Evolutionary conservation across 2,113 vertebrate species (phyloP).

Genomic region (Vidua macroura): DNA sequence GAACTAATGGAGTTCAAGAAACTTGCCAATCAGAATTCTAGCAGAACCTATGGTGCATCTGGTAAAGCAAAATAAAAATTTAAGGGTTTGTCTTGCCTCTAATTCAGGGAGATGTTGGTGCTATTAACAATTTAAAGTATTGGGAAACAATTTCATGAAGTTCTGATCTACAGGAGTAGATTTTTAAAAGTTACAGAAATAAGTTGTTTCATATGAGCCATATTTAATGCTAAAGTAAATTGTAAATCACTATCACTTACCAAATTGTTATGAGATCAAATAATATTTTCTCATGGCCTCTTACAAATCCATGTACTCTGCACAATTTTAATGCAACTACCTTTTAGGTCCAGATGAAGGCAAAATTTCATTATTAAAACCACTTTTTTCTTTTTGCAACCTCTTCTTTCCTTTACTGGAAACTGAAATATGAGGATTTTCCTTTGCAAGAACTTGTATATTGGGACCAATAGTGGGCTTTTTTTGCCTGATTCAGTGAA

Average conservation of each 20-base stretch:
- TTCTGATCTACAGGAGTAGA: background rate
- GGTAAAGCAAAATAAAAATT: constrained; percentile 72
- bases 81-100: background rate
- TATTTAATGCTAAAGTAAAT: background rate
- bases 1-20: constrained; percentile 97
- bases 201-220: background rate
- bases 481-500: background rate
- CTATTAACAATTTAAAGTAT: background rate
- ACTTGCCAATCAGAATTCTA: constrained; percentile 96
- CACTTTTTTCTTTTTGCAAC: background rate
- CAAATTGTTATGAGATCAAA: background rate
- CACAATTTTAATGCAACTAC: background rate
- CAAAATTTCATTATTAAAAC: background rate
- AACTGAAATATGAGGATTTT: background rate
- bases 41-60: constrained; percentile 84
- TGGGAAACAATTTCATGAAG: background rate
- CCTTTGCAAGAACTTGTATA: background rate
- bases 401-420: background rate
- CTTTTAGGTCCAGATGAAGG: background rate
- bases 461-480: background rate
- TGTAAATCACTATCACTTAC: background rate
- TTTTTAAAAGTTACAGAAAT: background rate
- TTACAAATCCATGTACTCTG: background rate
- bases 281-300: background rate
- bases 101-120: background rate